phyloP scores from a whole-genome alignment of 2,888 invertebrate species.

The Hirtodrosophila confusa region DNA sequence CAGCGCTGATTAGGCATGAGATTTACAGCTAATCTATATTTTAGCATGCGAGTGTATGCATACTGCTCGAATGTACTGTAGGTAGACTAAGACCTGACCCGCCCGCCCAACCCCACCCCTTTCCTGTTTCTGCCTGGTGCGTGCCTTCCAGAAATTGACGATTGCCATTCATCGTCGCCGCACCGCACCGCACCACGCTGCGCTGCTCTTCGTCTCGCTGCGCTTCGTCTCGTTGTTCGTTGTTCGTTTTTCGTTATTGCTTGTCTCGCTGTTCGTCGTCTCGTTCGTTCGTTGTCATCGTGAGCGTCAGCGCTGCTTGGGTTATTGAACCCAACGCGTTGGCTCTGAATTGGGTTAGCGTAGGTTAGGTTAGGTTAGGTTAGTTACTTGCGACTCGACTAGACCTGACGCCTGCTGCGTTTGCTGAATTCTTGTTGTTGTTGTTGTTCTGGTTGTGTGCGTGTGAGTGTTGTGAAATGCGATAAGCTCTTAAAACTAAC shows the following conservation, averaged over 20 bases:
- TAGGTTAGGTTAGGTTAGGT: constrained; percentile 72
- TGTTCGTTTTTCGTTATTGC: constrained; percentile 5
- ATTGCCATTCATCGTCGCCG: constrained; percentile 31
- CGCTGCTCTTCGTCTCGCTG: no score
- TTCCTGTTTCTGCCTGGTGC: constrained; percentile 4
- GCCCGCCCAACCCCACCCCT: no score
- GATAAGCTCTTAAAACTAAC: constrained; percentile 59
- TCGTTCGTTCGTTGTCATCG: constrained; percentile 3
- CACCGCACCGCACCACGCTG: neutral
- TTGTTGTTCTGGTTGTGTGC: constrained; percentile 26
- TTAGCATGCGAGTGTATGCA: constrained; percentile 40
- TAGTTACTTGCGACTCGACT: constrained; percentile 40
- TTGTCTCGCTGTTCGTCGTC: constrained; percentile 16
- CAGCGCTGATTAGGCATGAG: constrained; percentile 64
- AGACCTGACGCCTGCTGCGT: constrained; percentile 29
- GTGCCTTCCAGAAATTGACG: constrained; percentile 35
- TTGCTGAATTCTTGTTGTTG: constrained; percentile 1
- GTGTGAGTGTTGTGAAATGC: constrained; percentile 59
- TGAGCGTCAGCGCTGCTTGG: constrained; percentile 31
- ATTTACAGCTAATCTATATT: constrained; percentile 80
- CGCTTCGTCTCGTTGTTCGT: constrained; percentile 6
- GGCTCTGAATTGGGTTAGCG: constrained; percentile 76
- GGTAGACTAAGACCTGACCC: constrained; percentile 13
- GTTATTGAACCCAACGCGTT: constrained; percentile 70
- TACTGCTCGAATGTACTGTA: constrained; percentile 39